phyloP scores from a whole-genome alignment of 2,797 vertebrate genomes.

The Crocodylus rhombifer region DNA sequence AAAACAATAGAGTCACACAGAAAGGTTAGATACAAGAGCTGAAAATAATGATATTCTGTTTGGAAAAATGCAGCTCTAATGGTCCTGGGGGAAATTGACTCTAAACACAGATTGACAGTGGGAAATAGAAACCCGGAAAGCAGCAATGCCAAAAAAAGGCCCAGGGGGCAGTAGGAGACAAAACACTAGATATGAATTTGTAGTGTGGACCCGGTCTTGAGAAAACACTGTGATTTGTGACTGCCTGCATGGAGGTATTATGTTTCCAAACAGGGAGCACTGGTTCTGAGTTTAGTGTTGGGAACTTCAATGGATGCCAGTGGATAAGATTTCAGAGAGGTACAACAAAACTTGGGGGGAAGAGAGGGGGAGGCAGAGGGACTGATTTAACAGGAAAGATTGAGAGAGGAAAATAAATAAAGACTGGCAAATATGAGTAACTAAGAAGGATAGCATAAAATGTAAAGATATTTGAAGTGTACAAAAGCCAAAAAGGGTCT shows the following conservation, averaged over 20 bases:
- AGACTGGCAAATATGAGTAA: neutral
- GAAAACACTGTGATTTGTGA: fast-evolving
- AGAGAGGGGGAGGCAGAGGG: neutral
- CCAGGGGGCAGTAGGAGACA: neutral
- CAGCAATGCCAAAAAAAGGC: neutral
- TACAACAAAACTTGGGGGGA: neutral
- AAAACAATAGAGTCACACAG: neutral
- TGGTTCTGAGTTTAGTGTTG: neutral
- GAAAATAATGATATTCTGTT: neutral
- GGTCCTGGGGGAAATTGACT: neutral
- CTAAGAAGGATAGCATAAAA: neutral
- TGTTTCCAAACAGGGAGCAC: neutral
- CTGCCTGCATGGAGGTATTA: neutral
- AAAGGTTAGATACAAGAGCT: neutral
- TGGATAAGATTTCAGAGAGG: neutral
- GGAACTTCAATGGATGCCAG: neutral
- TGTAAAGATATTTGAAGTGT: neutral
- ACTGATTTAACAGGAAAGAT: neutral
- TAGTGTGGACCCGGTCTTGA: neutral
- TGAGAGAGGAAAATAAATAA: neutral
- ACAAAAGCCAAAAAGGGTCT: neutral
- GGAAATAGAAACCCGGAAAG: neutral
- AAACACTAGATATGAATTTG: neutral
- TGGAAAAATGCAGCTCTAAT: neutral
- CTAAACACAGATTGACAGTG: neutral